Evolutionary conservation across 2,797 vertebrate genomes (phyloP), one percentile per base, ranked within the genome.

Genomic region (Poecilia wingei): DNA sequence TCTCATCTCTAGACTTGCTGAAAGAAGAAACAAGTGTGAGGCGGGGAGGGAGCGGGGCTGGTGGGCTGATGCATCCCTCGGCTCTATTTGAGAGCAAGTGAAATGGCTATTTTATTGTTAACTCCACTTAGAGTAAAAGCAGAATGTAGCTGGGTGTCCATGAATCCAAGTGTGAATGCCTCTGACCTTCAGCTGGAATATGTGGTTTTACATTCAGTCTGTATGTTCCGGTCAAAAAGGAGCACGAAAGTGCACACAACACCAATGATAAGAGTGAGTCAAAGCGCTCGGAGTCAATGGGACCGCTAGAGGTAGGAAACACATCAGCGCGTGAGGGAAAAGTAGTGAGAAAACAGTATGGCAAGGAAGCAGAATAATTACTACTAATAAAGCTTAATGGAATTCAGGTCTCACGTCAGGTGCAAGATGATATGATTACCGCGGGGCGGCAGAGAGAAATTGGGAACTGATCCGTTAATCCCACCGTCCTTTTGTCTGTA

Each of bases 381-480:
- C 89, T 94, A 93, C 93, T 96, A 96, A 96, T 96, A 94, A 96
- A 96, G 91, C 91, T 93, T 95, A 95, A 95, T 95, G 94, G 94
- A 95, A 96, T 95, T 95, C 93, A 95, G 94, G 89, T 91, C 89
- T 93, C 94, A 94, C 93, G 91, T 95, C 95, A 96, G 95, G 95
- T 96, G 92, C 90, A 87, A 92, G 93, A 95, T 95, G 95, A 96
- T 95, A 94, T 95, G 95, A 96, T 96, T 96, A 96, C 91, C 83
- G 90, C 84, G 79, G 86, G 90, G 93, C 86, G 89, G 86, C 91
- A 85, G 82, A 84, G 90, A 88, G 91, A 95, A 95, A 96, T 95
- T 95, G 95, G 93, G 94, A 93, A 94, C 91, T 96, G 95, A 96
- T 96, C 95, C 92, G 91, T 95, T 96, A 96, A 96, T 96, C 95